Percentiles rank a stretch among this genome's conserved stretches.
Evolutionary conservation across 2,797 vertebrate species (phyloP).

Genomic region (Orestias chungarensis): DNA sequence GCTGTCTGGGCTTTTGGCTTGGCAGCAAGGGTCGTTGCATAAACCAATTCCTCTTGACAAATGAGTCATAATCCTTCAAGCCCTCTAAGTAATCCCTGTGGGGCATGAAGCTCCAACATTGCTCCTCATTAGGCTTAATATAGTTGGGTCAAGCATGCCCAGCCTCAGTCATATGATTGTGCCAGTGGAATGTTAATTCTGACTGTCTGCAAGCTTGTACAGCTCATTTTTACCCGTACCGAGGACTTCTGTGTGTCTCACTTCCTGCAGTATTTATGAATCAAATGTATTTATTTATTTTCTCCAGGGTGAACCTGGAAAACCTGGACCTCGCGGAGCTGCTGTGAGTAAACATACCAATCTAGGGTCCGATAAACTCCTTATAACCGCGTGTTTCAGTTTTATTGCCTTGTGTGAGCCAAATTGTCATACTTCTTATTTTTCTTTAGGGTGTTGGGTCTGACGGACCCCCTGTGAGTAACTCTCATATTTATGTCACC

Average conservation of each 20-base stretch:
- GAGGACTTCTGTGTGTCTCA: constrained; percentile 1
- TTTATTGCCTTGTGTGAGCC: neutral
- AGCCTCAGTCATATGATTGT: constrained; percentile 70
- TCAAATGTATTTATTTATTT: constrained; percentile 33
- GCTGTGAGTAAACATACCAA: constrained; percentile 82
- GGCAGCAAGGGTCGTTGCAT: constrained; percentile 57
- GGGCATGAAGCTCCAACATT: constrained; percentile 62
- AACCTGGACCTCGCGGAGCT: constrained; percentile 87
- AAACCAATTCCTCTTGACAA: constrained; percentile 80
- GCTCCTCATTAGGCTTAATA: constrained; percentile 73
- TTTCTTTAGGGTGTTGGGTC: constrained; percentile 88
- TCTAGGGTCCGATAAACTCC: neutral
- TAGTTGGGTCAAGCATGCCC: constrained; percentile 62
- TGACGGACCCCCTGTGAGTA: constrained; percentile 90
- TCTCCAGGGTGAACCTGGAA: constrained; percentile 91
- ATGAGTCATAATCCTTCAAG: constrained; percentile 79
- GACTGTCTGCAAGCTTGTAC: constrained; percentile 23
- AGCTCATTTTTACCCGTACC: constrained; percentile 33
- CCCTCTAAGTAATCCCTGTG: constrained; percentile 73
- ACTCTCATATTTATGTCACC: constrained; percentile 19
- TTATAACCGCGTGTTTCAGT: neutral
- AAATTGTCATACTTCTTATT: constrained; percentile 24
- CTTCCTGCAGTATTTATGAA: neutral
- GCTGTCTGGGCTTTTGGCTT: constrained; percentile 55
- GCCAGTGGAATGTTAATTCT: constrained; percentile 68